Percentiles rank a stretch among this genome's conserved stretches.
Conservation (phyloP, 2,113 vertebrate genomes). For the Numida meleagris region DNA sequence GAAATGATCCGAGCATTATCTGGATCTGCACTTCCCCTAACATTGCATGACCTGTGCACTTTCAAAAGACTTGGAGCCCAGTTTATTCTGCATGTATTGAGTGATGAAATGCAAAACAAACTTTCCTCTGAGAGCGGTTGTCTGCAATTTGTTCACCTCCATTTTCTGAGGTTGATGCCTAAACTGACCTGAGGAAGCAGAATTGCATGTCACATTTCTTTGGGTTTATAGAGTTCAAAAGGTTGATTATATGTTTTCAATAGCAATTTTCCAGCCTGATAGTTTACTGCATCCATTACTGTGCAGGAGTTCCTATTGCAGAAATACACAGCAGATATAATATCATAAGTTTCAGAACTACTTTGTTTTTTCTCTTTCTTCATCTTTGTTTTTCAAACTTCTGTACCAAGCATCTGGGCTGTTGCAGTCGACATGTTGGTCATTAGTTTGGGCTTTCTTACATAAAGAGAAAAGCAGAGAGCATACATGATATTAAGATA, state of each 20-base stretch:
- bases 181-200: not conserved
- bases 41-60: not conserved
- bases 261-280: slow-evolving; percentile 56
- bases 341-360: not conserved
- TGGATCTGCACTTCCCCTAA: not conserved
- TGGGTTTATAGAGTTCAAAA: slow-evolving; percentile 18
- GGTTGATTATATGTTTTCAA: slow-evolving; percentile 46
- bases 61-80: not conserved
- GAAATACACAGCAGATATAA: not conserved
- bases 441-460: not conserved
- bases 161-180: not conserved
- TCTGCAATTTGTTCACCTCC: slow-evolving; percentile 10
- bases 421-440: not conserved
- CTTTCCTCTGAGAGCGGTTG: not conserved
- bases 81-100: not conserved
- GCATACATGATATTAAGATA: not conserved
- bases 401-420: not conserved
- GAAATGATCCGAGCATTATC: not conserved
- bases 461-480: not conserved
- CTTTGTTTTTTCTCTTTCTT: not conserved
- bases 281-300: slow-evolving; percentile 8
- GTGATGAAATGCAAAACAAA: not conserved
- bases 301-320: not conserved
- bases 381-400: not conserved
- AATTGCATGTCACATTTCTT: not conserved